Evolutionary conservation across 2,888 invertebrate species (phyloP), one percentile per base, ranked within the genome.

Genomic region (Drosophila paramelanica): DNA sequence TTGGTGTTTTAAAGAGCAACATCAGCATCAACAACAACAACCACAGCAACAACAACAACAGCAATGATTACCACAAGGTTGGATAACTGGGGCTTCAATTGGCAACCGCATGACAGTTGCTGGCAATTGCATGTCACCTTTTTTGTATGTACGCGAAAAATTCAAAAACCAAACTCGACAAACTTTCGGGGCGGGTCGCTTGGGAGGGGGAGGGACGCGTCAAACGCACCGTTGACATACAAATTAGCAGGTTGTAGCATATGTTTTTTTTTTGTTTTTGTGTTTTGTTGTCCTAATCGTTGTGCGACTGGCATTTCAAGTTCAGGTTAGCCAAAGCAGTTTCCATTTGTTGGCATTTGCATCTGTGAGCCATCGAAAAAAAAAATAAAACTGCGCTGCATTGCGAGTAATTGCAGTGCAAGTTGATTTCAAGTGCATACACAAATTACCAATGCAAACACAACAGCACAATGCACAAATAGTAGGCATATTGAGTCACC

Each of bases 371-470:
- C 51, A 74, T 65, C 66, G 31, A 60, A 25, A 45, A 64, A 55
- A 64, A 49, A 17, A 60, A 25, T 41, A 64, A 55, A 64, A 49
- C 23, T 67, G 58, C 56, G 67, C 67, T 77, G 59, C 78, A 73
- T 58, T 68, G 76, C 74, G 51, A 73, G 69, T 57, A 79, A 79
- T 76, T 76, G 79, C 75, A 74, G 61, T 69, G 68, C 65, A 66
- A 67, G 75, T 56, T 49, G 68, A 65, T 73, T 89, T 88, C 89
- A 88, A 88, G 88, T 88, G 88, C 88, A 88, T 88, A 79, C 79
- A 86, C 89, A 88, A 89, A 88, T 88, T 89, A 89, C 79, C 89
- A 84, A 68, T 77, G 84, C 87, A 88, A 81, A 89, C 76, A 84
- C 67, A 77, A 72, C 69, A 68, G 69, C 67, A 67, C 66, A 65